Conservation (phyloP, 2,113 vertebrate genomes). For the Mus musculus region GRCm39 chr17:33438001-33438500, state of each 20-base stretch:
- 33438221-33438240: too few species aligned
- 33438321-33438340: neutral
- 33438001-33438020: neutral
- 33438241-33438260: too few species aligned
- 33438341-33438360: neutral
- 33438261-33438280: too few species aligned
- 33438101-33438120: neutral
- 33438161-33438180: fast-evolving
- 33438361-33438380: fast-evolving
- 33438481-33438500: neutral
- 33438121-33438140: neutral
- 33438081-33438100: neutral
- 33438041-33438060: neutral
- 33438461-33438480: neutral
- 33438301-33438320: neutral
- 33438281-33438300: too few species aligned
- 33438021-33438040: neutral
- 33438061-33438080: neutral
- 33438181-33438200: neutral
- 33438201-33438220: too few species aligned
- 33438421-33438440: neutral
- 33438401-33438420: too few species aligned
- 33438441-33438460: neutral
- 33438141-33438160: neutral
- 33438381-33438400: neutral